Evolutionary conservation across 2,797 vertebrate species (phyloP), one percentile per base, ranked within the genome.

Genomic region (Uromys caudimaculatus): DNA sequence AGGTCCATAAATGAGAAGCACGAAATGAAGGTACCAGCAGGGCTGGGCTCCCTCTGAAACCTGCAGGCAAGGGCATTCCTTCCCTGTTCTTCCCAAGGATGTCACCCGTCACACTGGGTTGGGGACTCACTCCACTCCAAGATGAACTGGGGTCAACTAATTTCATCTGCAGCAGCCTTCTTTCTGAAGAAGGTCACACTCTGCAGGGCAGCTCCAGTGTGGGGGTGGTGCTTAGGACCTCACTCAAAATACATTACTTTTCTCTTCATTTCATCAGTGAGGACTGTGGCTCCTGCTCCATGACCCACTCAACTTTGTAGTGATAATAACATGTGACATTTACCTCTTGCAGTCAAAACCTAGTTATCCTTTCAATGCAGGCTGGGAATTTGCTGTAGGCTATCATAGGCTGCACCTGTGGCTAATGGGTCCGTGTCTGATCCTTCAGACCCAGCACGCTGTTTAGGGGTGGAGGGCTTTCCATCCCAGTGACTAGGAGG

Each of bases 71-170:
- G 17, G n/a, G 7, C 21, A 8, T 71, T 38, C n/a, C n/a, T 38
- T 71, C 2, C 41, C 75, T 29, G 10, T 16, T 12, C 19, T 19
- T 62, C 27, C 2, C 11, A 38, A 90, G 77, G 52, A 58, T 12
- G 29, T 1, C 3, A 47, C 1, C 7, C 64, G n/a, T 69, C 6
- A 0, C 3, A 27, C 38, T 35, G 35, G 32, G 23, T 54, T 29
- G 56, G 29, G 6, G 12, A 2, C 10, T 32, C 16, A 2, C 11
- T 21, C 41, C 13, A 0, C 27, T 54, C 47, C 3, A 14, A 38
- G 9, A 24, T 14, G n/a, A 62, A 35, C n/a, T 87, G n/a, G 38
- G 24, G 41, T 71, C 90, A 82, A 38, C 47, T 64, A 60, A 73
- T 73, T 27, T 23, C 77, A 60, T 54, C 24, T 1, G 7, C 3